Conservation (phyloP, 1,140 invertebrate genomes). For the Zaprionus lachaisei region DNA sequence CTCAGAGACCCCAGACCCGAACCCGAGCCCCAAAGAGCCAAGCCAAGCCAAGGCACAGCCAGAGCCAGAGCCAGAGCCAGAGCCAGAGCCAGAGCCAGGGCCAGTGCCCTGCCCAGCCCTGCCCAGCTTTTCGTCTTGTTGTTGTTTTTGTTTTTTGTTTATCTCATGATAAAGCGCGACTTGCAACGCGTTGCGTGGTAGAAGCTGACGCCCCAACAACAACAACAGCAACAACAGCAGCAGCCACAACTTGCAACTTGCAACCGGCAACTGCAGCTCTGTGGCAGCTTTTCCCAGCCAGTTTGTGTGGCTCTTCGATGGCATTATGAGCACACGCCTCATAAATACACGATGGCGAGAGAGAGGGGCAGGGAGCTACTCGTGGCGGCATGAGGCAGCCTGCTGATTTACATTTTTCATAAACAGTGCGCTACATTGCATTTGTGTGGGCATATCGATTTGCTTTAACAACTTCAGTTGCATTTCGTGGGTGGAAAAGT, state of each 20-base stretch:
- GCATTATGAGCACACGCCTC: conserved; percentile 69
- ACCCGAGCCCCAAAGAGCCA: conserved; percentile 7
- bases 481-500: neutral
- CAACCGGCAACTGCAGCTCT: conserved; percentile 12
- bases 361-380: neutral
- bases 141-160: conserved; percentile 51
- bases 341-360: conserved; percentile 42
- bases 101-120: conserved; percentile 15
- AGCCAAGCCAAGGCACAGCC: neutral
- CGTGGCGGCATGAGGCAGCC: conserved; percentile 27
- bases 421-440: conserved; percentile 61
- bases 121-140: conserved; percentile 37
- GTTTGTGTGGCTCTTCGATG: conserved; percentile 24
- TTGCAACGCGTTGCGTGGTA: conserved; percentile 73
- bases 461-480: neutral
- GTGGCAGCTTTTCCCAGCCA: conserved; percentile 22
- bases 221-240: neutral
- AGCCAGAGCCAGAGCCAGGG: conserved; percentile 10
- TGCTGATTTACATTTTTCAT: conserved; percentile 69
- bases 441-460: conserved; percentile 50
- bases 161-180: conserved; percentile 79
- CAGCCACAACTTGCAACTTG: conserved; percentile 11
- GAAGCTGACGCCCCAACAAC: conserved; percentile 37
- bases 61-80: neutral
- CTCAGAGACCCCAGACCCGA: conserved; percentile 18